These are phyloP conservation scores for Tinea trinotella DNA, from an alignment of 2,888 invertebrate species.

Conservation along the genomic window DNA sequence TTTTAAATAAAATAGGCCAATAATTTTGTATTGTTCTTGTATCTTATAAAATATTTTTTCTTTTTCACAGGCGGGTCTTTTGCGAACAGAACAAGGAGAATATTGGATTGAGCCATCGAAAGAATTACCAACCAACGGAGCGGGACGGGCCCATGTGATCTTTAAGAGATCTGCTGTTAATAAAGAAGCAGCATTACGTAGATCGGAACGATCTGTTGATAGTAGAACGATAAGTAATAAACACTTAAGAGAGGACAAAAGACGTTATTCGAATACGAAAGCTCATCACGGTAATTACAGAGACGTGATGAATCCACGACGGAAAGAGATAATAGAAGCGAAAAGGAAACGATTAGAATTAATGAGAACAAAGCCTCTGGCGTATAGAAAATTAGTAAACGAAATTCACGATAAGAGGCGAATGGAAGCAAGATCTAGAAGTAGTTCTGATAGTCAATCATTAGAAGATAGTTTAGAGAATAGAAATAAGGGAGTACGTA, in stretches of 20 bases:
- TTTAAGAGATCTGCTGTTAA: slow-evolving; percentile 78
- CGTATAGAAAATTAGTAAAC: slow-evolving; percentile 38
- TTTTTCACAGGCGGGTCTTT: slow-evolving; percentile 74
- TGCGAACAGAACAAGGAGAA: slow-evolving; percentile 76
- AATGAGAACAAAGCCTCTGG: slow-evolving; percentile 51
- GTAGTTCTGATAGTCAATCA: neutral
- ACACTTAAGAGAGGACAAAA: slow-evolving; percentile 32
- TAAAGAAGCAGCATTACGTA: slow-evolving; percentile 51
- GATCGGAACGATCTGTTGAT: slow-evolving; percentile 45
- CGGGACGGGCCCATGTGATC: slow-evolving; percentile 75
- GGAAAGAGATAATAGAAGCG: slow-evolving; percentile 48
- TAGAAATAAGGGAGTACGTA: slow-evolving; percentile 5
- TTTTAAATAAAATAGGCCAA: too few relatives aligned
- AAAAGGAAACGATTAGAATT: slow-evolving; percentile 47
- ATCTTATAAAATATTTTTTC: neutral
- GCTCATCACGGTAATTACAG: slow-evolving; percentile 67
- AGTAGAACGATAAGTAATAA: slow-evolving; percentile 31
- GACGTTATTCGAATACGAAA: slow-evolving; percentile 56
- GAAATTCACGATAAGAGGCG: slow-evolving; percentile 38
- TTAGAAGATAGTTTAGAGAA: slow-evolving; percentile 29
- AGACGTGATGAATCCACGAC: slow-evolving; percentile 70
- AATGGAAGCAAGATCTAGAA: slow-evolving; percentile 31
- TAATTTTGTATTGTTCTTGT: too few relatives aligned
- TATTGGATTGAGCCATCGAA: slow-evolving; percentile 82
- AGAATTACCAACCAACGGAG: slow-evolving; percentile 49